Evolutionary conservation across 2,888 invertebrate genomes (phyloP), one percentile per base, ranked within the genome.

Genomic region (Andrena dorsata): DNA sequence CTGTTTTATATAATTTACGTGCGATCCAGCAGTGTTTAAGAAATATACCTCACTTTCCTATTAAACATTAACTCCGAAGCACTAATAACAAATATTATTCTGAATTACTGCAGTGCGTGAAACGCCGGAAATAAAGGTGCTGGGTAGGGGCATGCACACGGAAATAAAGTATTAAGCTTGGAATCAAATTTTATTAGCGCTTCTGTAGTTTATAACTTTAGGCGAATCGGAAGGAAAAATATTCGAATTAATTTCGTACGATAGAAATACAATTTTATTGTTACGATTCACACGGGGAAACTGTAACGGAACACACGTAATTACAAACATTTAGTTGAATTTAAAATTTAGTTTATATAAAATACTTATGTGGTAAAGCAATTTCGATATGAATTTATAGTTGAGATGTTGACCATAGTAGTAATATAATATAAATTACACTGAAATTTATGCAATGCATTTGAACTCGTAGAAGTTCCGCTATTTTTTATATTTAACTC

Each of bases 201-300:
- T 30, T 51, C 3, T 32, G 7, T 28, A 51, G 4, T 41, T 58
- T 49, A 30, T 7, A 65, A 1, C 30, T 63, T 26, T 41, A 30
- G 4, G 51, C n/a, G 13, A 63, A 26, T 41, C 7, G 2, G 28
- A 13, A 13, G 16, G 35, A 32, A 32, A 7, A 63, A 23, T 20
- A 49, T 32, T 60, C 26, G 1, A 61, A 28, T 32, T 51, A 28
- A 51, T 41, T 82, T 63, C 28, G 10, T 60, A 68, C 61, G 32
- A 76, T 32, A 68, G 28, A 63, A 30, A 49, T 73, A 79, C 35
- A 64, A 76, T 47, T 86, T 84, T 86, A 86, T 86, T 85, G 49
- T 80, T 75, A 47, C 32, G 58, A 74, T 77, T 53, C 63, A 23
- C 13, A 76, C 64, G 64, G 56, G 16, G 75, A 47, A 73, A 73